Evolutionary conservation across 1,140 invertebrate species (phyloP), one percentile per base, ranked within the genome.

Genomic region (Euwallacea similis): DNA sequence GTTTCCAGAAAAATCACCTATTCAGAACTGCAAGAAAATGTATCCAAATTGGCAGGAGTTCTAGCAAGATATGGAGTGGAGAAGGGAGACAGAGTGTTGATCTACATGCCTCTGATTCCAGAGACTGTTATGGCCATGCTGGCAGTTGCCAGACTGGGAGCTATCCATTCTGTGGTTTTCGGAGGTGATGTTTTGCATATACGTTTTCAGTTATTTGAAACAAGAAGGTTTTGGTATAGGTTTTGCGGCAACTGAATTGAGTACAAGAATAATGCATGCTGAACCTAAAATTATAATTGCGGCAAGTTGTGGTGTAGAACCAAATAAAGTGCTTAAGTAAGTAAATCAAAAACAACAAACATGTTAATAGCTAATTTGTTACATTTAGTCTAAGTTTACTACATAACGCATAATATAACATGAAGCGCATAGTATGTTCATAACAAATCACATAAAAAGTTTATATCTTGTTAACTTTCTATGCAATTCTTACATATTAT

Each of bases 101-200:
- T 97, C 71, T 97, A 96, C 79, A 96, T 97, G 94, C 94, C 94
- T 0, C 84, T 96, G 7, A 91, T 96, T 46, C 93, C 94, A 0
- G 93, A 96, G 83, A 90, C 93, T 0, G 87, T 96, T 42, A 87
- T 95, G 42, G 88, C 93, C 0, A 95, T 96, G 88, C 79, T 96
- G 66, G 94, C 94, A 0, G 89, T 88, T 0, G 91, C 88, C 6
- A 84, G 94, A 46, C 82, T 96, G 10, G 94, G 94, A 0, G 94
- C 93, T 6, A 83, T 95, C 9, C 94, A 97, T 79, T 95, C 93
- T 0, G 89, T 95, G 3, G 93, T 96, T 7, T 95, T 96, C 81
- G 93, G 93, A 77, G 93, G 91, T 91, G 82, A 82, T 76, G 53
- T 21, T 58, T 58, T 58, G 8, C n/a, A 58, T 58, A 13, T 11